Percentiles rank a stretch among this genome's conserved stretches.
Conservation (phyloP, 2,888 invertebrate genomes). For the Drosophila borborema region DNA sequence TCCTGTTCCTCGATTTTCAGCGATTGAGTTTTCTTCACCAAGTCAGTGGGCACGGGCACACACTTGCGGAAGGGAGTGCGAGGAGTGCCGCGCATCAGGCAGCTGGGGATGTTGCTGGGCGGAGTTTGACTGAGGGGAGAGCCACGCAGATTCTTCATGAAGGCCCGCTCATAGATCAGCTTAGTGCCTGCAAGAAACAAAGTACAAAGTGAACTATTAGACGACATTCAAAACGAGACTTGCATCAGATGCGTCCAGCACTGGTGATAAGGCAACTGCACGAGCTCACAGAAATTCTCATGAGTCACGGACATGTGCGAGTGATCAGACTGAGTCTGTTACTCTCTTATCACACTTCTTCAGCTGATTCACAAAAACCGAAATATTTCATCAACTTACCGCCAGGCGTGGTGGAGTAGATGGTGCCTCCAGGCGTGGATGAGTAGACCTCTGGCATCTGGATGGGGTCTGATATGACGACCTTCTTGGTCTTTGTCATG, state of each 20-base stretch:
- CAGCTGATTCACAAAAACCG: conserved; percentile 42
- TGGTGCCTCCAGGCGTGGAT: conserved; percentile 96
- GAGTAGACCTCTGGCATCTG: conserved; percentile 96
- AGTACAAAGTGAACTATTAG: conserved; percentile 14
- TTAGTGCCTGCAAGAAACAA: conserved; percentile 91
- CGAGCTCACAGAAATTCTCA: conserved; percentile 11
- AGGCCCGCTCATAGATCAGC: conserved; percentile 95
- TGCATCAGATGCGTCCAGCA: conserved; percentile 82
- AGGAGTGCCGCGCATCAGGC: conserved; percentile 87
- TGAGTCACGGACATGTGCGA: conserved; percentile 87
- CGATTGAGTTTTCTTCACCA: conserved; percentile 74
- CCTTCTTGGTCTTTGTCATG: conserved; percentile 91
- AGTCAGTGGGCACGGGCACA: conserved; percentile 79
- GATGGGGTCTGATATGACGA: conserved; percentile 92
- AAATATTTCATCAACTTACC: conserved; percentile 87
- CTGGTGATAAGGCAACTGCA: conserved; percentile 58
- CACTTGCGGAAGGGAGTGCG: conserved; percentile 85
- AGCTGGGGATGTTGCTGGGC: conserved; percentile 93
- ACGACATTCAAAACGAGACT: conserved; percentile 5
- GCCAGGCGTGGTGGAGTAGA: conserved; percentile 98
- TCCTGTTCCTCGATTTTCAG: conserved; percentile 84
- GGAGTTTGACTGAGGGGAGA: conserved; percentile 96
- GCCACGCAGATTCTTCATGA: conserved; percentile 94
- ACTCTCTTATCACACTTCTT: conserved; percentile 37
- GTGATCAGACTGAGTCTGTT: background rate